These are phyloP conservation scores for Plagodis pulveraria DNA, from an alignment of 2,888 invertebrate species.

Conservation along the genomic window DNA sequence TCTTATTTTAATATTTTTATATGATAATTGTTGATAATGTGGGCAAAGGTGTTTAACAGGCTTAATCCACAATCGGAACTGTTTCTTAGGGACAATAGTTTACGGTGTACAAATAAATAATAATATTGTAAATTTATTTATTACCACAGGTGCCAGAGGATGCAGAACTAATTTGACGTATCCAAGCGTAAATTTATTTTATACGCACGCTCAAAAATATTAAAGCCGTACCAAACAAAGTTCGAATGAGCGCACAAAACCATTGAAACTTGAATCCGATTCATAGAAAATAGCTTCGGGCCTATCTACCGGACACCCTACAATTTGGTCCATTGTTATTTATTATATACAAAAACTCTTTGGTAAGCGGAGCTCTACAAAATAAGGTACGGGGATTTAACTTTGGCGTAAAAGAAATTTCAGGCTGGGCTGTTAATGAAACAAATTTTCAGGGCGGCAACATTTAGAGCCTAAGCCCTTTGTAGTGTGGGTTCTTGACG, in stretches of 20 bases:
- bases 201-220: slow-evolving; percentile 18
- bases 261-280: slow-evolving; percentile 40
- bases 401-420: slow-evolving; percentile 72
- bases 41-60: too few species aligned
- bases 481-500: slow-evolving; percentile 66
- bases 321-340: slow-evolving; percentile 61
- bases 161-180: slow-evolving; percentile 11
- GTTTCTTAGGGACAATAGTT: too few species aligned
- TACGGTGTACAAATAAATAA: too few species aligned
- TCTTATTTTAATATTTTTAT: too few species aligned
- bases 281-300: slow-evolving; percentile 50
- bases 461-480: slow-evolving; percentile 80
- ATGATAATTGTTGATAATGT: too few species aligned
- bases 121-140: too few species aligned
- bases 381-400: slow-evolving; percentile 57
- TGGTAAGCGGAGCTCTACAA: slow-evolving; percentile 64
- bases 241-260: slow-evolving; percentile 32
- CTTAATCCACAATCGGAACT: too few species aligned
- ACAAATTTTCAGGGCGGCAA: slow-evolving; percentile 79
- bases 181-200: slow-evolving; percentile 22
- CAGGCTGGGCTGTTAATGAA: slow-evolving; percentile 75
- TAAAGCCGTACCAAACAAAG: slow-evolving; percentile 23
- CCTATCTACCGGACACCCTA: slow-evolving; percentile 56
- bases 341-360: slow-evolving; percentile 54
- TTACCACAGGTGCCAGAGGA: not conserved